Base-by-base conservation (phyloP, 2,113 vertebrate species). In the Myiopsitta monachus region DNA sequence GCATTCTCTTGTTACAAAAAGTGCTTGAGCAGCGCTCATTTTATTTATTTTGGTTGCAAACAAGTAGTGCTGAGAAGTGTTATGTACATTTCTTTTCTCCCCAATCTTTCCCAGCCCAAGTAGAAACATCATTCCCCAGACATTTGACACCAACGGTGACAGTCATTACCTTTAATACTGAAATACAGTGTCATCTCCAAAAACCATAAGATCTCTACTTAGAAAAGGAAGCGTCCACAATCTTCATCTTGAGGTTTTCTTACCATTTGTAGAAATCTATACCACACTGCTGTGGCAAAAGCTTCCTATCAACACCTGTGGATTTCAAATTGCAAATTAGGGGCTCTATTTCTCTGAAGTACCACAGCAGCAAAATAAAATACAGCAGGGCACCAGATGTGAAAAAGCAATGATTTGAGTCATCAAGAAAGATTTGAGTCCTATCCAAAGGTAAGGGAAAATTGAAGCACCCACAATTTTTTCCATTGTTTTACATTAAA, bases 341-440 rank as follows among this genome's bases (percentile, higher is more conserved):
- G 67, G 76, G 31, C 46, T 95, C 49, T 80, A 22, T 59, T 70
- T 80, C 85, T 92, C 75, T 70, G 82, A 46, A 39, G 68, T 10
- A 62, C 57, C 79, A 80, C 46, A 74, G 70, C 22, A 95, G 84
- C 39, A 94, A 94, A 94, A 86, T 18, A 86, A 69, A 91, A 78
- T 27, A 87, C 47, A 91, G 88, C 85, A 88, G 79, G 90, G 90
- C 64, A 92, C 26, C 75, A 88, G 72, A 69, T 74, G 59, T 80
- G 68, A 73, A 92, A 86, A 86, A 68, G 44, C 10, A 38, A 19
- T 72, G 66, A 51, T 55, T 44, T 81, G 90, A 36, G 85, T 94
- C 1, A 1, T 67, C 55, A 51, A 38, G 47, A 55, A 88, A 73
- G 67, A 69, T 36, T 43, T 88, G 82, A 30, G 70, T 49, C 22